These are phyloP conservation scores for Cactoblastis cactorum DNA, from an alignment of 2,888 invertebrate genomes.

Conservation along the genomic window DNA sequence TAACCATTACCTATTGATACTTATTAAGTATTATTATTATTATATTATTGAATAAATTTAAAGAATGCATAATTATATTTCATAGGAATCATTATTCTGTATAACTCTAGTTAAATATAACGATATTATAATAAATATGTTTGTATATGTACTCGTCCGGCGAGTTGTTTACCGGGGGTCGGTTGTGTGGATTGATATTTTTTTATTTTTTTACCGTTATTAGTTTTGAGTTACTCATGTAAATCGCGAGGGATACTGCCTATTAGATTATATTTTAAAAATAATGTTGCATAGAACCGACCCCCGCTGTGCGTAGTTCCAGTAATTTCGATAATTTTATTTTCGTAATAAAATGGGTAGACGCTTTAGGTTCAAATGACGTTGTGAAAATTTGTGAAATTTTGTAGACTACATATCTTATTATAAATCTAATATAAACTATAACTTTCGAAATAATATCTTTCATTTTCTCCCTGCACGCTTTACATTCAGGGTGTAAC, in stretches of 20 bases:
- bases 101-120: constrained; percentile 80
- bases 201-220: constrained; percentile 80
- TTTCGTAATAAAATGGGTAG: constrained; percentile 79
- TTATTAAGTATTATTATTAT: constrained; percentile 80
- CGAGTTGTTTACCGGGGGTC: constrained; percentile 58
- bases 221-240: constrained; percentile 75
- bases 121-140: constrained; percentile 70
- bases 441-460: constrained; percentile 69
- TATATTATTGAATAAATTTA: constrained; percentile 79
- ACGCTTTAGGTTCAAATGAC: constrained; percentile 79
- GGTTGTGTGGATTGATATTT: constrained; percentile 76
- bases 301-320: constrained; percentile 70
- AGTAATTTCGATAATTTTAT: constrained; percentile 78
- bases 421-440: constrained; percentile 80
- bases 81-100: constrained; percentile 81
- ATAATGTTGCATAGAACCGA: constrained; percentile 73
- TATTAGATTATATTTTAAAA: constrained; percentile 79
- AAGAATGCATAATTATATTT: constrained; percentile 80
- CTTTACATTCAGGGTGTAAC: background rate
- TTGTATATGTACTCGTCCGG: constrained; percentile 61
- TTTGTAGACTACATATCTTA: constrained; percentile 81
- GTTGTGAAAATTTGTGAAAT: constrained; percentile 80
- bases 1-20: constrained; percentile 79
- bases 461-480: constrained; percentile 50
- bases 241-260: constrained; percentile 72